These are phyloP conservation scores for Anisognathus igniventris DNA, from an alignment of 2,797 vertebrate genomes.

Conservation along the genomic window DNA sequence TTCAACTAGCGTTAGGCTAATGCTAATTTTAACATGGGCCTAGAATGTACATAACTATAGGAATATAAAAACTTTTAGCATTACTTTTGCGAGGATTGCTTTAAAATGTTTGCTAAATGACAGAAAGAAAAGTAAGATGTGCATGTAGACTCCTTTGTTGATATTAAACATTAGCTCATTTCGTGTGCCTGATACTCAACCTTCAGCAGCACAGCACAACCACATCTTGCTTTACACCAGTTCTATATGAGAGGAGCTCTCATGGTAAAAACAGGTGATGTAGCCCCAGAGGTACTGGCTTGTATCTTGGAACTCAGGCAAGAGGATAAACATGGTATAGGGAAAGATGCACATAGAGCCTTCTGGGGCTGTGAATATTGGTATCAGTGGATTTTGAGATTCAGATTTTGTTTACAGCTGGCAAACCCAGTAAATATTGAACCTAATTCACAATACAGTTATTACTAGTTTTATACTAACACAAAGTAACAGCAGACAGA, in stretches of 20 bases:
- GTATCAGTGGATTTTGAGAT: not conserved
- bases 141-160: not conserved
- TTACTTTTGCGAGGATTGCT: not conserved
- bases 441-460: not conserved
- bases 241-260: not conserved
- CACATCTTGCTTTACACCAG: not conserved
- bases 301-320: not conserved
- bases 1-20: not conserved
- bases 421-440: not conserved
- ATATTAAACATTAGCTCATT: not conserved
- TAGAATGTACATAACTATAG: not conserved
- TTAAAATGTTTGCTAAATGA: not conserved
- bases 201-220: not conserved
- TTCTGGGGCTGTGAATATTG: not conserved
- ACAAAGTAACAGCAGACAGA: not conserved
- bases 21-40: not conserved
- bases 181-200: not conserved
- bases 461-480: not conserved
- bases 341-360: not conserved
- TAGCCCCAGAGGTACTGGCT: accelerated
- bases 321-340: not conserved
- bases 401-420: not conserved
- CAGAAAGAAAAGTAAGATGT: not conserved
- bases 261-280: not conserved
- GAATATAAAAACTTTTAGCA: not conserved